Evolutionary conservation across 2,888 invertebrate species (phyloP), one percentile per base, ranked within the genome.

Genomic region (Eristalis tenax): DNA sequence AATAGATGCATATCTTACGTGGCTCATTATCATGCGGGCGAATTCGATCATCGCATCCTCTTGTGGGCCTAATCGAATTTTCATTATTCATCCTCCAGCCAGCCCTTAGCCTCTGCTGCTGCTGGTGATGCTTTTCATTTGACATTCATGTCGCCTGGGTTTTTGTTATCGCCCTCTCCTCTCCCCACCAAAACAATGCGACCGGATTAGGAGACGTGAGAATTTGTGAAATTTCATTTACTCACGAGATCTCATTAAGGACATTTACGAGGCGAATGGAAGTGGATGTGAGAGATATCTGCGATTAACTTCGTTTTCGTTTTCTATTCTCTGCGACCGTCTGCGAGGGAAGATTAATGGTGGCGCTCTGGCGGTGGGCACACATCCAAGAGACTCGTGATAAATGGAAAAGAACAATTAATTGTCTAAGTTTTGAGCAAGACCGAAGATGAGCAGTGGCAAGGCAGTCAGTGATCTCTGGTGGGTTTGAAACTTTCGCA

Each of bases 171-270:
- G 28, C 50, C 68, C 8, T 28, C 15, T 11, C 1, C 59, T 1
- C 1, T 13, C 2, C 11, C 26, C 23, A 1, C 3, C 5, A 0
- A 23, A 6, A n/a, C 63, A 15, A 63, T n/a, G n/a, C 28, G 63
- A 63, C 13, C 26, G 68, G 68, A 66, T 68, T 68, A 63, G 77
- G 59, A 59, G 59, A 59, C 10, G 73, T 43, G 35, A 32, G 32
- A 71, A 61, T 56, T 73, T 73, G 56, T 73, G 63, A 70, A 70
- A 69, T 71, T 64, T 57, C 59, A 57, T 70, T 77, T 69, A 69
- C 43, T 63, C 18, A 18, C 61, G 11, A 43, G 64, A 64, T 28
- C 57, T 70, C 63, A 78, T 78, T 78, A 78, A 50, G 50, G 50
- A 50, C 50, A 50, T 50, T 50, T 50, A 18, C 50, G 50, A 18